Base-by-base conservation (phyloP, 2,888 invertebrate genomes). In the Parnassius apollo region DNA sequence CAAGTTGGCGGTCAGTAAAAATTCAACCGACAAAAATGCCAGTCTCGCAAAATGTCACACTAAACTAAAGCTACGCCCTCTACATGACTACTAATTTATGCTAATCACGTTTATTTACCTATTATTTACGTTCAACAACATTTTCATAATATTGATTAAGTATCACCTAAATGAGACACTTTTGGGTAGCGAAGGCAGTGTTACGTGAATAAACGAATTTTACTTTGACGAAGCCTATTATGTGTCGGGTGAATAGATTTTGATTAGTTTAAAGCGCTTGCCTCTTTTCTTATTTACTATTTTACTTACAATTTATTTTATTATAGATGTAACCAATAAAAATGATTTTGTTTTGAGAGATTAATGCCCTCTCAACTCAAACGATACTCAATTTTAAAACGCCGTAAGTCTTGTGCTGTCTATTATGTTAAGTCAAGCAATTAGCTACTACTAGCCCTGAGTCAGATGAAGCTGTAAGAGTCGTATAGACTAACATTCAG, bases 61-160 rank as follows among this genome's bases (percentile, higher is more conserved):
- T 69, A 59, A 42, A 46, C 53, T 62, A 60, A 50, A 35, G 42
- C 71, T 75, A 73, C 64, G 58, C 69, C 70, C 64, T 67, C 75
- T 73, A 75, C 71, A 35, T 59, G 48, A 46, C 72, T 76, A 75
- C 69, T 35, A 63, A 69, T 68, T 70, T 74, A 74, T 68, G 61
- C 72, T 70, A 75, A 62, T 53, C 71, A 74, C 69, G 55, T 66
- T 67, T 68, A 70, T 71, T 49, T 68, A 64, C 72, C 72, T 72
- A 59, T 57, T 69, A 68, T 67, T 66, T 71, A 69, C 68, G 71
- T 65, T 74, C 70, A 77, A 77, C 75, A 75, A 75, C 71, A 73
- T 66, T 68, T 66, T 66, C 55, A 67, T 67, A 68, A 65, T 66
- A 69, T 54, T 52, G 57, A 58, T 46, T 62, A 46, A 54, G 48